Evolutionary conservation across 2,797 vertebrate species (phyloP).

Genomic region (Carapus acus): DNA sequence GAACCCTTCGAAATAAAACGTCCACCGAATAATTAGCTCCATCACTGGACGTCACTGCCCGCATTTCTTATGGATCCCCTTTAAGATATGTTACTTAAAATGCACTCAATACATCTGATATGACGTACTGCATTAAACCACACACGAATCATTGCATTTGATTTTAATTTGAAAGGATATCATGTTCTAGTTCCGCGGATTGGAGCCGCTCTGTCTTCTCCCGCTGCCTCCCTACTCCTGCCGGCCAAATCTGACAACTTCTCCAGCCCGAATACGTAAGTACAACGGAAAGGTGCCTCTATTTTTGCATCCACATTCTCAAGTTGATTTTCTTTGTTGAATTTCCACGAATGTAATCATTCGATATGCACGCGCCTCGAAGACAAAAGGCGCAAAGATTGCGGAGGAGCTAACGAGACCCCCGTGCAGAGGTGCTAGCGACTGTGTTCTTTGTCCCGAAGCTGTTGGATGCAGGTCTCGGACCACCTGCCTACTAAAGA

Average conservation of each 20-base stretch:
- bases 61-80: background rate
- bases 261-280: constrained; percentile 46
- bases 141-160: background rate
- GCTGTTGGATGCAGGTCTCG: background rate
- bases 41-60: background rate
- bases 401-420: constrained; percentile 54
- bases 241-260: constrained; percentile 7
- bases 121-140: background rate
- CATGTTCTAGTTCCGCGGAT: constrained; percentile 36
- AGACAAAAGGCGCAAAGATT: too few species aligned
- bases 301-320: background rate
- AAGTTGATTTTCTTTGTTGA: too few species aligned
- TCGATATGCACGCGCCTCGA: too few species aligned
- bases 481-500: background rate
- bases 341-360: too few species aligned
- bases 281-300: background rate
- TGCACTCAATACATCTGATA: background rate
- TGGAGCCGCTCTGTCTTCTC: constrained; percentile 5
- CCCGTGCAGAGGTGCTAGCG: constrained; percentile 26
- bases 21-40: background rate
- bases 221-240: constrained; percentile 1
- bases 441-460: constrained; percentile 45
- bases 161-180: constrained; percentile 47
- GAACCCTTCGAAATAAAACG: background rate
- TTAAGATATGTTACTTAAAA: background rate